These are phyloP conservation scores for Neoascia interrupta DNA, from an alignment of 2,888 invertebrate genomes.

Conservation along the genomic window DNA sequence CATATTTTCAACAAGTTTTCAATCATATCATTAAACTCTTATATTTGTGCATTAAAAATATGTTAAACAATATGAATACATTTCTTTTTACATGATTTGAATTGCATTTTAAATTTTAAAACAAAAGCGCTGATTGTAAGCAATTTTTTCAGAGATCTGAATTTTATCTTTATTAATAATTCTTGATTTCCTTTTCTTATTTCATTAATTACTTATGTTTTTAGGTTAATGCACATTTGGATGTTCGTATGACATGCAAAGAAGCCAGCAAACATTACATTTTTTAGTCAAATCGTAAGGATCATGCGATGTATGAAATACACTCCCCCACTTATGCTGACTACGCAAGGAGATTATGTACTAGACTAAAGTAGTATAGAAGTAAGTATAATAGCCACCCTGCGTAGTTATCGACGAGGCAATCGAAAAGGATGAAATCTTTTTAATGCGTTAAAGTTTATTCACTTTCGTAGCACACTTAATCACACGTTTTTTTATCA, in stretches of 20 bases:
- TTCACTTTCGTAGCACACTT: background rate
- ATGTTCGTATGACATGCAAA: no score
- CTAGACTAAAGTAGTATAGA: background rate
- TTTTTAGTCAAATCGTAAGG: no score
- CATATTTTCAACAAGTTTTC: no score
- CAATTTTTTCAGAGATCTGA: background rate
- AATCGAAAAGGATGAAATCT: no score
- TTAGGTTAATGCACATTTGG: background rate
- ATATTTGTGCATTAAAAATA: background rate
- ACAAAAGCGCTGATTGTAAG: background rate
- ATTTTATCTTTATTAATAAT: background rate
- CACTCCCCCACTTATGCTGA: no score
- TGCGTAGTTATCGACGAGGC: no score
- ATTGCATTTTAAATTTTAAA: background rate
- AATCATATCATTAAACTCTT: no score
- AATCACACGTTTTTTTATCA: background rate
- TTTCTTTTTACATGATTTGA: background rate
- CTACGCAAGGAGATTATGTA: background rate
- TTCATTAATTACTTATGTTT: background rate
- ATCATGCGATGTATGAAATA: no score
- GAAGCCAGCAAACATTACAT: no score
- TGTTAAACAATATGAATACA: background rate
- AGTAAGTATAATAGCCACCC: no score
- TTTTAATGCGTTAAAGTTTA: no score
- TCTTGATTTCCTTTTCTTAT: background rate